Conservation (phyloP, 1,140 invertebrate species). For the Halesus radiatus region DNA sequence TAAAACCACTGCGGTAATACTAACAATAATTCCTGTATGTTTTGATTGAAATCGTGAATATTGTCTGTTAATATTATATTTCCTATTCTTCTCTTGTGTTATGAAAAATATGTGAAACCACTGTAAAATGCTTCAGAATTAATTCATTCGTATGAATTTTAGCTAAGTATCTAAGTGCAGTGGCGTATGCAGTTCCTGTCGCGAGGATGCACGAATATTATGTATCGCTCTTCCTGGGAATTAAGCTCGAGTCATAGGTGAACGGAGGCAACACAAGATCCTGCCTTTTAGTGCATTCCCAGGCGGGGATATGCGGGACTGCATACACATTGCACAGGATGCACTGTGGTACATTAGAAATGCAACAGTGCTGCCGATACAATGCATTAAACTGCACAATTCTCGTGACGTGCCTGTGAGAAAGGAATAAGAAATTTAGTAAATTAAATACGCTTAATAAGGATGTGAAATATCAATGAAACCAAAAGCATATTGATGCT, state of each 20-base stretch:
- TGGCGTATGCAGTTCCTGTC: conserved; percentile 9
- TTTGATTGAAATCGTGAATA: too few species aligned
- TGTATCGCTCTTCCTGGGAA: conserved; percentile 23
- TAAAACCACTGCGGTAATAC: too few species aligned
- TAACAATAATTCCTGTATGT: too few species aligned
- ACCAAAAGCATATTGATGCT: too few species aligned
- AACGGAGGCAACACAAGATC: neutral
- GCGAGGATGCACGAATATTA: conserved; percentile 21
- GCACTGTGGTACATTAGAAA: neutral
- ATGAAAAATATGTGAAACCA: too few species aligned
- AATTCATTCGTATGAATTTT: neutral
- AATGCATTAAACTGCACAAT: neutral
- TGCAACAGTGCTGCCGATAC: neutral
- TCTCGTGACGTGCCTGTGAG: neutral
- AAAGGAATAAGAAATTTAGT: neutral
- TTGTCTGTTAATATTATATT: too few species aligned
- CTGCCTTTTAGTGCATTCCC: conserved; percentile 3
- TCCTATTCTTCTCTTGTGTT: too few species aligned
- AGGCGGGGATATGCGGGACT: neutral
- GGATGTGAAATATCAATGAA: too few species aligned
- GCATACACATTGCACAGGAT: neutral
- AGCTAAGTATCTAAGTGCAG: neutral
- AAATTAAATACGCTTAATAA: too few species aligned
- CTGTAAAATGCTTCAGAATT: neutral
- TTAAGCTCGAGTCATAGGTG: conserved; percentile 27